Conservation (phyloP, 2,797 vertebrate genomes). For the Syngnathus acus region DNA sequence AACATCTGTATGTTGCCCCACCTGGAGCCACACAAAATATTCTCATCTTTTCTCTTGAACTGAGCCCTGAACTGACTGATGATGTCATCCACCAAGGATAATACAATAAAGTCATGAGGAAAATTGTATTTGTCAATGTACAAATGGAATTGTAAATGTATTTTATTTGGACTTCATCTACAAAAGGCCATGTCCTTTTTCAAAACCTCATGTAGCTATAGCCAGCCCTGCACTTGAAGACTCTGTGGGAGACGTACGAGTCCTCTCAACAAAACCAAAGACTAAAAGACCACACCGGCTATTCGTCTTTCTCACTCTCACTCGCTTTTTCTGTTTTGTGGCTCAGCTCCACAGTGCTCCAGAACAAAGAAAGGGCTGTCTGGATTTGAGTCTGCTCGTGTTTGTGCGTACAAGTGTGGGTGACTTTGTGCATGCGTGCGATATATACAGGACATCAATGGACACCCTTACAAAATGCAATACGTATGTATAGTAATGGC, state of each 20-base stretch:
- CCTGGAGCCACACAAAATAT: constrained; percentile 8
- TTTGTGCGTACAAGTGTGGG: not conserved
- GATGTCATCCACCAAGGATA: too few species aligned
- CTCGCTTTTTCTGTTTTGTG: constrained; percentile 27
- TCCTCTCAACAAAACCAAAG: constrained; percentile 54
- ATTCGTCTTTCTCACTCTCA: constrained; percentile 34
- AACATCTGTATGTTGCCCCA: constrained; percentile 27
- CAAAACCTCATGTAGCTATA: not conserved
- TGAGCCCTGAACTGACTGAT: too few species aligned
- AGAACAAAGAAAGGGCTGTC: constrained; percentile 44
- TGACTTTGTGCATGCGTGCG: constrained; percentile 7
- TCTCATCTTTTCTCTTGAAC: not conserved
- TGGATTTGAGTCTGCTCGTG: not conserved
- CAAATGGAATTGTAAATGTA: too few species aligned
- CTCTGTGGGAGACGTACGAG: constrained; percentile 20
- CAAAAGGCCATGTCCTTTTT: too few species aligned
- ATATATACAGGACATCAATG: constrained; percentile 13
- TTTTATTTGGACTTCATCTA: too few species aligned
- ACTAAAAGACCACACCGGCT: constrained; percentile 29
- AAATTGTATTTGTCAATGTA: too few species aligned
- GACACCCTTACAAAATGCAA: not conserved
- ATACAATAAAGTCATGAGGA: too few species aligned
- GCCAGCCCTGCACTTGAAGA: too few species aligned
- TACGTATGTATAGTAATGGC: too few species aligned
- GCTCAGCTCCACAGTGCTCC: constrained; percentile 41